Conservation (phyloP, 2,888 invertebrate genomes). For the Sesia apiformis region DNA sequence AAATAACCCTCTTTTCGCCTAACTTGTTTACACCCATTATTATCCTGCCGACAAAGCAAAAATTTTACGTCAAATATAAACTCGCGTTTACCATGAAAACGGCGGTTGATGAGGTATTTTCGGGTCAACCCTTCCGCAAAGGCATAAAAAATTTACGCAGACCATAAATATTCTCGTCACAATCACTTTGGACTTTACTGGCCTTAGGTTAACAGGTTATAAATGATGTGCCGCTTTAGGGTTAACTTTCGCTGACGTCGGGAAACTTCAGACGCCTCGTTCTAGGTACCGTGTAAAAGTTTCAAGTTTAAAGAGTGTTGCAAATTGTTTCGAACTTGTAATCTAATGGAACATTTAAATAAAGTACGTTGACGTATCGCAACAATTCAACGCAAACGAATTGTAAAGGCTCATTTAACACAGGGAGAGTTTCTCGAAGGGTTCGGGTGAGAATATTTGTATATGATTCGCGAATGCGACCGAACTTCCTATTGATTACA, state of each 20-base stretch:
- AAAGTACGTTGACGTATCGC: too few species aligned
- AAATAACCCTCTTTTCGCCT: neutral
- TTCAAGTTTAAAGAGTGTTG: too few species aligned
- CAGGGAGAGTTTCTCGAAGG: too few species aligned
- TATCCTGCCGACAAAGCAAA: neutral
- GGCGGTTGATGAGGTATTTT: neutral
- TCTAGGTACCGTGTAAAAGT: too few species aligned
- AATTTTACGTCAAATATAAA: neutral
- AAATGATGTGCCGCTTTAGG: constrained; percentile 5
- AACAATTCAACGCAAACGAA: too few species aligned
- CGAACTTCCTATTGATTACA: too few species aligned
- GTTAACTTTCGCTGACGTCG: neutral
- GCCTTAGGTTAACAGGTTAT: constrained; percentile 9
- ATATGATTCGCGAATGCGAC: too few species aligned
- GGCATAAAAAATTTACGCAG: constrained; percentile 11
- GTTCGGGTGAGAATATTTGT: too few species aligned
- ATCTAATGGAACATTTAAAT: too few species aligned
- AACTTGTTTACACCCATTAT: neutral
- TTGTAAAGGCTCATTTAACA: too few species aligned
- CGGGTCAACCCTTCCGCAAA: neutral
- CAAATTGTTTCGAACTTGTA: too few species aligned
- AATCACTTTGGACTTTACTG: constrained; percentile 6
- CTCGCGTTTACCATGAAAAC: neutral
- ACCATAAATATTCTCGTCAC: constrained; percentile 7
- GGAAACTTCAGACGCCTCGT: too few species aligned